phyloP scores from a whole-genome alignment of 1,140 invertebrate genomes.

The Drosophila sechellia region DNA sequence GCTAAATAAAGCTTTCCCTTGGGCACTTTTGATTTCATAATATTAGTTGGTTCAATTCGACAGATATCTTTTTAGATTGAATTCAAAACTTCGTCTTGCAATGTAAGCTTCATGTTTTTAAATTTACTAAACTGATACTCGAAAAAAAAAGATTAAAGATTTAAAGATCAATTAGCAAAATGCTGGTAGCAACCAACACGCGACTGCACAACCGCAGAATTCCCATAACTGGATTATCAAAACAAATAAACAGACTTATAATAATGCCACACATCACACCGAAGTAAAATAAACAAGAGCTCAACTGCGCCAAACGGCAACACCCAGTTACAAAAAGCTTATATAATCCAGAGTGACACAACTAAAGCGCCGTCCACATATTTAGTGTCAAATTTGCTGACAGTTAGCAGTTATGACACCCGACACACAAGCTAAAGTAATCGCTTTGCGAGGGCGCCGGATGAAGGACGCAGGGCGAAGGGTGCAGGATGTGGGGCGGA shows the following conservation, averaged over 20 bases:
- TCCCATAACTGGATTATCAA: constrained; percentile 47
- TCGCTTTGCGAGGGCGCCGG: constrained; percentile 36
- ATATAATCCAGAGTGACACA: constrained; percentile 58
- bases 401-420: constrained; percentile 72
- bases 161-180: constrained; percentile 4
- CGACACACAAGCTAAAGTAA: constrained; percentile 63
- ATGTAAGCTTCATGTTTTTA: too few species aligned
- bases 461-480: not conserved
- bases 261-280: constrained; percentile 37
- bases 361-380: constrained; percentile 63
- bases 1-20: too few species aligned
- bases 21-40: too few species aligned
- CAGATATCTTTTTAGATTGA: too few species aligned
- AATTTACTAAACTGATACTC: too few species aligned
- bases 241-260: constrained; percentile 55
- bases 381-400: constrained; percentile 75
- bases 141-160: too few species aligned
- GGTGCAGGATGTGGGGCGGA: constrained; percentile 16
- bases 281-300: constrained; percentile 42
- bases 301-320: constrained; percentile 12
- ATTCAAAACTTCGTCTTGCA: too few species aligned
- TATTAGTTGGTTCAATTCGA: too few species aligned
- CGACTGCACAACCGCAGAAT: constrained; percentile 3
- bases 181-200: not conserved
- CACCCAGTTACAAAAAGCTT: constrained; percentile 24